Evolutionary conservation across 2,113 vertebrate species (phyloP).

Genomic region (Mirounga angustirostris): DNA sequence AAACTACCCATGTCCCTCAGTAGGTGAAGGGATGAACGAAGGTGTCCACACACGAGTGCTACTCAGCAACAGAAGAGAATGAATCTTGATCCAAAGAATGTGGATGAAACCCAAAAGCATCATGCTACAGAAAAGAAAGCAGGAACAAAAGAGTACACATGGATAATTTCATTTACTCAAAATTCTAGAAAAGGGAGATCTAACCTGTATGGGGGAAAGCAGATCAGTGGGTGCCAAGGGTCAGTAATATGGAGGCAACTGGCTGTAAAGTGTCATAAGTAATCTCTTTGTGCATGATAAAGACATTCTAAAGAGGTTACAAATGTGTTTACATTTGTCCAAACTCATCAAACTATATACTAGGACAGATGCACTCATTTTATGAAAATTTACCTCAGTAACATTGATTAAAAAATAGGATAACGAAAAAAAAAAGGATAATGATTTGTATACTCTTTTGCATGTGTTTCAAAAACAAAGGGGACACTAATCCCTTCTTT

Average conservation of each 20-base stretch:
- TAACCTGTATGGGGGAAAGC: background rate
- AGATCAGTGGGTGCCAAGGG: background rate
- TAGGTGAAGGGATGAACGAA: background rate
- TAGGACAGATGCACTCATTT: background rate
- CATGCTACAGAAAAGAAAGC: background rate
- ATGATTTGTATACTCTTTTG: background rate
- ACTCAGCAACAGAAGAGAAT: constrained; percentile 1
- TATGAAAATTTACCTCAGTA: background rate
- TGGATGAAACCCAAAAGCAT: background rate
- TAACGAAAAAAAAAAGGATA: too few species aligned
- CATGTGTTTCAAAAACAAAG: constrained; percentile 31
- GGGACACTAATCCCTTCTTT: background rate
- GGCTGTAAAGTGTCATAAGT: background rate
- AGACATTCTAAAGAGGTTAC: background rate
- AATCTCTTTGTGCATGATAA: background rate
- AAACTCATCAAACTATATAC: constrained; percentile 6
- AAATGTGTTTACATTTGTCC: background rate
- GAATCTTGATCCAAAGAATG: background rate
- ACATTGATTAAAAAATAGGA: constrained; percentile 19
- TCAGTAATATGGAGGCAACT: background rate
- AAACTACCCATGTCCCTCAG: background rate
- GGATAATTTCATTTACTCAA: background rate
- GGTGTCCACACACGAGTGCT: background rate
- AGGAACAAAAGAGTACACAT: background rate
- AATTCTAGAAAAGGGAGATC: constrained; percentile 18